Percentiles rank a stretch among this genome's conserved stretches.
Evolutionary conservation across 2,113 vertebrate genomes (phyloP).

Genomic region (Etheostoma spectabile): DNA sequence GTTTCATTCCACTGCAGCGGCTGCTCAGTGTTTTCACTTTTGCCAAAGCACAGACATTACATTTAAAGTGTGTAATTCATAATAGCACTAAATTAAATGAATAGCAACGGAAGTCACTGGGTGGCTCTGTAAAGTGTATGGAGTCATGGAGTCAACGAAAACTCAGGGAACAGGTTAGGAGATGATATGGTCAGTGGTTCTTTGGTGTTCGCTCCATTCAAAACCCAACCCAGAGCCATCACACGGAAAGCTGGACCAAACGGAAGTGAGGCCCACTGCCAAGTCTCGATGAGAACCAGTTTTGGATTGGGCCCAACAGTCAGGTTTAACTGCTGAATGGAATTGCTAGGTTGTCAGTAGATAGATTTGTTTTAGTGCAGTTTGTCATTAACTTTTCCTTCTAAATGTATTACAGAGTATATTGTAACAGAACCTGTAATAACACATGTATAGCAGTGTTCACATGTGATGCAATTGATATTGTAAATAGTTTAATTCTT

Average conservation of each 20-base stretch:
- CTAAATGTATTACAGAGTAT: not conserved
- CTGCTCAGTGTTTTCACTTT: not conserved
- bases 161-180: not conserved
- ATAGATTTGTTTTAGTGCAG: not conserved
- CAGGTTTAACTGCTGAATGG: not conserved
- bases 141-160: not conserved
- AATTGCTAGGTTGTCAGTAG: no score
- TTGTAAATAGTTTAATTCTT: not conserved
- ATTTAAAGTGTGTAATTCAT: not conserved
- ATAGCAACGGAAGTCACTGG: not conserved
- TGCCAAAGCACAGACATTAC: not conserved
- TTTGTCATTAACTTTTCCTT: not conserved
- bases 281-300: not conserved
- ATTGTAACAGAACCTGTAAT: not conserved
- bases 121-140: not conserved
- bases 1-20: not conserved
- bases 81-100: not conserved
- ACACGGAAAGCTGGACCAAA: not conserved
- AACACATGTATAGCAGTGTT: no score
- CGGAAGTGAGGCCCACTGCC: not conserved
- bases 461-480: no score
- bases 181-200: not conserved
- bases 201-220: not conserved
- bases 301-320: not conserved
- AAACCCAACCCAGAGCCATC: not conserved